Conservation (phyloP, 1,140 invertebrate genomes). For the Sycobia sp. region DNA sequence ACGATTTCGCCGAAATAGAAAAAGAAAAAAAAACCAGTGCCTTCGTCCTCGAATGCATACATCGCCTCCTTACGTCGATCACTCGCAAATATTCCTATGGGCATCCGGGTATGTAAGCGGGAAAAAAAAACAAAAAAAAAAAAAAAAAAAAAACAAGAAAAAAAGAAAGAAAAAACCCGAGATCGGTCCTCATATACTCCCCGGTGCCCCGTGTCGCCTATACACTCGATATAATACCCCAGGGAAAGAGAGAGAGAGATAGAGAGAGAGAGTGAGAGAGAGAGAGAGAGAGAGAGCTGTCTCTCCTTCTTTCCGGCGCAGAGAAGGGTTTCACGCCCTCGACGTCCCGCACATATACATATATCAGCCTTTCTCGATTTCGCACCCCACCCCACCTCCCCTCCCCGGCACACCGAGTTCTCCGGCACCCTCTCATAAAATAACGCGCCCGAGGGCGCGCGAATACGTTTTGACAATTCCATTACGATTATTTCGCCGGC, state of each 20-base stretch:
- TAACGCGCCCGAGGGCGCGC: conserved; percentile 46
- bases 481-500: conserved; percentile 55
- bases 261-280: no score
- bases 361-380: conserved; percentile 43
- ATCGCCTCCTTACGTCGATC: neutral
- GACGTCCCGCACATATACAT: no score
- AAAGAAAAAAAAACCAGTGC: no score
- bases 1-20: no score
- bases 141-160: no score
- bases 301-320: no score
- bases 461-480: conserved; percentile 57
- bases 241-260: conserved; percentile 47
- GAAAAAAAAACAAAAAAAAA: no score
- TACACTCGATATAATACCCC: conserved; percentile 51
- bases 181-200: neutral
- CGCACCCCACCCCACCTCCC: no score
- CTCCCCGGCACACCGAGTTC: no score
- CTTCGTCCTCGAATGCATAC: no score
- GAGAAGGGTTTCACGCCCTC: no score
- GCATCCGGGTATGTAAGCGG: neutral
- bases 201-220: conserved; percentile 18
- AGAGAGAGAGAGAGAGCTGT: no score
- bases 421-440: conserved; percentile 50
- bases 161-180: neutral
- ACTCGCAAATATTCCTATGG: neutral